phyloP scores from a whole-genome alignment of 1,140 invertebrate species.

The Liolophura sinensis region DNA sequence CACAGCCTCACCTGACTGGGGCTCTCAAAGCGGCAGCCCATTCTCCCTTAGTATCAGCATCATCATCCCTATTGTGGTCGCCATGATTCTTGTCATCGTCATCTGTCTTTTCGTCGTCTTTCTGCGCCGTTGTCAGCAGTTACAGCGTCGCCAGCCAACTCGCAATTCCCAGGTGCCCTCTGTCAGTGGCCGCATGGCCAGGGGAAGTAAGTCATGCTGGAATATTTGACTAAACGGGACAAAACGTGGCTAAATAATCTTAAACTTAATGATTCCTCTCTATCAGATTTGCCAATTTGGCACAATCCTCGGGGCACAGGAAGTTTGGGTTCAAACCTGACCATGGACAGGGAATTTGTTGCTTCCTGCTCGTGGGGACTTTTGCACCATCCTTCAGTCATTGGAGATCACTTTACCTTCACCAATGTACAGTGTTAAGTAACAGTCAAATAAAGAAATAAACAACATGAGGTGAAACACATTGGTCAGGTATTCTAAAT shows the following conservation, averaged over 20 bases:
- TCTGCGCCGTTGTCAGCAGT: constrained; percentile 28
- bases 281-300: too few relatives aligned
- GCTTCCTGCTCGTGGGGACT: background rate
- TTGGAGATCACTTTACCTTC: too few relatives aligned
- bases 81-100: constrained; percentile 31
- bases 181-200: constrained; percentile 16
- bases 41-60: constrained; percentile 28
- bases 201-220: constrained; percentile 15
- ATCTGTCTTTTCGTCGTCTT: constrained; percentile 32
- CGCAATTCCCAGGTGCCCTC: constrained; percentile 12
- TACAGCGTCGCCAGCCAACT: background rate
- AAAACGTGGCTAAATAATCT: too few relatives aligned
- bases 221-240: background rate
- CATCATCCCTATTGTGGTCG: constrained; percentile 32
- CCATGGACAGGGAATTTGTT: too few relatives aligned
- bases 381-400: too few relatives aligned
- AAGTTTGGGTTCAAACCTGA: background rate
- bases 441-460: too few relatives aligned
- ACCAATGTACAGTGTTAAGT: too few relatives aligned
- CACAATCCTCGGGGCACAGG: too few relatives aligned
- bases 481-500: too few relatives aligned
- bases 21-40: constrained; percentile 1
- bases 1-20: background rate
- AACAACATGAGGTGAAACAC: too few relatives aligned
- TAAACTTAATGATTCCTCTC: too few relatives aligned